These are phyloP conservation scores for Xanthia icteritia DNA, from an alignment of 2,888 invertebrate species.

Conservation along the genomic window DNA sequence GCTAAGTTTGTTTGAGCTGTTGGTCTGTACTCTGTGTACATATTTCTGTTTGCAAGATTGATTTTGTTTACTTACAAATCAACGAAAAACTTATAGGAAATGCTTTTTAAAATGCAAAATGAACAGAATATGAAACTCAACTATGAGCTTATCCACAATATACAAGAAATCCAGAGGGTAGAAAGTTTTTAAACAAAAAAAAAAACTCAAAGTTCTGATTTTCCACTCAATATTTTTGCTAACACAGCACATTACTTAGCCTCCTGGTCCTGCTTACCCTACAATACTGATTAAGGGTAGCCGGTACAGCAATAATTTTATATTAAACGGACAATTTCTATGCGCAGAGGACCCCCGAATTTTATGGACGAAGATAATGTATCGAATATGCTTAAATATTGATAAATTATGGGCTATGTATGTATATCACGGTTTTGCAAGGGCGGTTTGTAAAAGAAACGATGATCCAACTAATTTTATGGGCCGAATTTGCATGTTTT, in stretches of 20 bases:
- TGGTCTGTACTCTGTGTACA: no score
- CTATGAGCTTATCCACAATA: neutral
- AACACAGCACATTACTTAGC: constrained; percentile 35
- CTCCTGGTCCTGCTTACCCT: constrained; percentile 44
- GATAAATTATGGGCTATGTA: constrained; percentile 60
- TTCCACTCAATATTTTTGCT: constrained; percentile 17
- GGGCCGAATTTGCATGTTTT: constrained; percentile 53
- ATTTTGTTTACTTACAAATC: no score
- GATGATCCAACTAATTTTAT: constrained; percentile 54
- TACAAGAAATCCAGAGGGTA: neutral
- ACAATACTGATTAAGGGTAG: constrained; percentile 61
- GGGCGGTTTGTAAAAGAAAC: constrained; percentile 38
- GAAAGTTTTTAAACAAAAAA: neutral
- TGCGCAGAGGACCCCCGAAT: constrained; percentile 58
- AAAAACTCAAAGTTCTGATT: neutral
- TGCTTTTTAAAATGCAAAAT: neutral
- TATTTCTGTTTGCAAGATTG: no score
- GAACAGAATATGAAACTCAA: neutral
- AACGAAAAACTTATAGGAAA: no score
- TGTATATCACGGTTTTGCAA: constrained; percentile 49
- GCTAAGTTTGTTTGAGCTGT: no score
- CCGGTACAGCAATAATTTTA: constrained; percentile 61
- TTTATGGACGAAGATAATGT: constrained; percentile 67
- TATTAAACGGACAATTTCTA: constrained; percentile 66
- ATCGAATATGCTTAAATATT: constrained; percentile 65